Percentiles rank a stretch among this genome's conserved stretches.
Evolutionary conservation across 2,888 invertebrate genomes (phyloP).

Genomic region (Netelia inedita): DNA sequence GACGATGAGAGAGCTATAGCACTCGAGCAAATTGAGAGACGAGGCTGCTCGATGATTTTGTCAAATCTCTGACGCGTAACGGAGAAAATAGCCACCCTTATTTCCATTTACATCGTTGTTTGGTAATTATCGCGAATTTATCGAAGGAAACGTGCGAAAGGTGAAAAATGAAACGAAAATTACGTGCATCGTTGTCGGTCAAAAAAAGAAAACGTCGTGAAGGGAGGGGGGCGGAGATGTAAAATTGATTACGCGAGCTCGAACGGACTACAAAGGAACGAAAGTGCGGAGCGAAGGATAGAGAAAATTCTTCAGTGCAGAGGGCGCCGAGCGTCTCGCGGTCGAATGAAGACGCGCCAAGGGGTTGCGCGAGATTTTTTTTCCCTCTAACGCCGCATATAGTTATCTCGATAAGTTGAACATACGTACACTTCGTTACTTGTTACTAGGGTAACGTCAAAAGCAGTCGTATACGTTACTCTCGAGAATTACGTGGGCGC

Average conservation of each 20-base stretch:
- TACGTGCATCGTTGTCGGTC: constrained; percentile 55
- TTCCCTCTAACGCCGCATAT: constrained; percentile 57
- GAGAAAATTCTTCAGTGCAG: constrained; percentile 34
- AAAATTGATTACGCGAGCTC: constrained; percentile 48
- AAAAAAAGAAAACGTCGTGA: constrained; percentile 18
- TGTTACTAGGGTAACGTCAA: constrained; percentile 71
- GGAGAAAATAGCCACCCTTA: neutral
- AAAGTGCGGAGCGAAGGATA: neutral
- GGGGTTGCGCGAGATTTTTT: constrained; percentile 59
- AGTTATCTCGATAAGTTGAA: constrained; percentile 73
- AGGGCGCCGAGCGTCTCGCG: constrained; percentile 51
- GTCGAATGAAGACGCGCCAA: constrained; percentile 58
- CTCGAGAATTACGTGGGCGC: constrained; percentile 56
- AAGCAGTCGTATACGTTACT: neutral
- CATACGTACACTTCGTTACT: constrained; percentile 77
- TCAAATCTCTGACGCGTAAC: constrained; percentile 31
- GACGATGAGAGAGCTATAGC: constrained; percentile 57
- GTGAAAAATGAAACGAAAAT: constrained; percentile 24
- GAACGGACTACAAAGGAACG: constrained; percentile 24
- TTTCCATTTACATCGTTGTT: neutral
- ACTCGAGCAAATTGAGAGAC: constrained; percentile 78
- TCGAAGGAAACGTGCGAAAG: neutral
- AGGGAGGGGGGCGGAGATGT: constrained; percentile 9
- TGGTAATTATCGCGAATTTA: neutral
- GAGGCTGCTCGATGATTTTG: constrained; percentile 62